phyloP scores from a whole-genome alignment of 1,140 invertebrate species.

The Latrodectus geometricus region DNA sequence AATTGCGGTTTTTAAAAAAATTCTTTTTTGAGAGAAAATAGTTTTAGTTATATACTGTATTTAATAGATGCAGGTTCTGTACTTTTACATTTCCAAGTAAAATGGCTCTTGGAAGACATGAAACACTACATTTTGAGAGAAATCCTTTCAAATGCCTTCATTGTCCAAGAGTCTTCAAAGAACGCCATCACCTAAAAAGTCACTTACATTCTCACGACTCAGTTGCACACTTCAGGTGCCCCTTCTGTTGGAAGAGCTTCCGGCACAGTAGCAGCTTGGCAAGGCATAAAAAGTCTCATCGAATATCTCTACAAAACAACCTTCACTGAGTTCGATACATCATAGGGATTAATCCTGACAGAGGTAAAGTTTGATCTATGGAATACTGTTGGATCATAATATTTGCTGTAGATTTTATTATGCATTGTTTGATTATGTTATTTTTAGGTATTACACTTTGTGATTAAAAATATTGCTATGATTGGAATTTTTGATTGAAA shows the following conservation, averaged over 20 bases:
- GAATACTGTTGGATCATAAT: no score
- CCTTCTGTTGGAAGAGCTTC: constrained; percentile 40
- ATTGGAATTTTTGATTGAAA: no score
- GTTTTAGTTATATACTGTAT: no score
- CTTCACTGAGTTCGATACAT: background rate
- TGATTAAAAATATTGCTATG: no score
- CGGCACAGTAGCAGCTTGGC: constrained; percentile 43
- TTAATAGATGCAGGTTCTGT: constrained; percentile 31
- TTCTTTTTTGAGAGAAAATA: no score
- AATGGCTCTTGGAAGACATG: constrained; percentile 71
- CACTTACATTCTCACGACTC: constrained; percentile 44
- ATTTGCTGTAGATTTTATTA: no score
- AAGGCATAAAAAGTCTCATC: constrained; percentile 38
- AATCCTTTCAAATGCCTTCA: constrained; percentile 78
- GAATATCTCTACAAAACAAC: background rate
- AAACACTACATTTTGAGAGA: constrained; percentile 80
- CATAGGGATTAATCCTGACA: no score
- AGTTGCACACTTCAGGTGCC: constrained; percentile 37
- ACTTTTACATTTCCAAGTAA: background rate
- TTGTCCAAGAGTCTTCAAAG: constrained; percentile 73
- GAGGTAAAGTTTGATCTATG: no score
- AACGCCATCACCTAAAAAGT: constrained; percentile 22
- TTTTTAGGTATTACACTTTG: no score
- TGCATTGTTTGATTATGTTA: no score
- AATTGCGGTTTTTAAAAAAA: no score